Base-by-base conservation (phyloP, 2,797 vertebrate genomes). In the Sebastes trivittatus region DNA sequence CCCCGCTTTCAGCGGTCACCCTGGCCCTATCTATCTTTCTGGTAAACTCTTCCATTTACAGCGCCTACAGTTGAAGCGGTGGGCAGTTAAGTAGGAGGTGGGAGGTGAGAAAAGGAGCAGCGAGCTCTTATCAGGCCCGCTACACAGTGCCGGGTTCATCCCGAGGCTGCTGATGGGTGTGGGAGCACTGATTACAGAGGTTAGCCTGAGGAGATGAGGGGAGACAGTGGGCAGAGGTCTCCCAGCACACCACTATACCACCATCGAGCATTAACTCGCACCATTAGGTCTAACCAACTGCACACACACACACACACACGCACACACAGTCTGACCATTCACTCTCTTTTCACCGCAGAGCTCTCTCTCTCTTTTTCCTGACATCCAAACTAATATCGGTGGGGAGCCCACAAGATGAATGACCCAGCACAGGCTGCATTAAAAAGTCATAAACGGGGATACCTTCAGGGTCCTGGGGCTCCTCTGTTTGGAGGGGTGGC, bases 361-460 rank as follows among this genome's bases (percentile, higher is more conserved):
- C 20, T 55, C 29, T 49, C 66, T 42, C 72, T 76, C 46, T 72
- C 62, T 64, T 49, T 87, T 49, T 87, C 55, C 76, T 84, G 80
- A 93, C 81, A 77, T 85, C 72, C 70, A 83, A 84, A 81, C 72
- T 63, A 69, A 83, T 87, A 88, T 85, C 76, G 59, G 82, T 42
- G 30, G 84, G 80, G 74, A 90, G 78, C 78, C 84, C 80, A 80
- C 79, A 92, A 93, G 93, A 95, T 89, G 79, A 93, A 94, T 87
- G 89, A 86, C 74, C 87, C 84, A 77, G 90, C 81, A 90, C 90
- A 92, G 85, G 66, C 77, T 74, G 72, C 90, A 95, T 95, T 94
- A 94, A 94, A 95, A 93, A 95, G 84, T 92, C 91, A 94, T 93
- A 93, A 94, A 86, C 25, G 60, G 84, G 81, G 84, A 93, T 90